Evolutionary conservation across 2,797 vertebrate genomes (phyloP).

Genomic region (Poeciliopsis paucimaculata): DNA sequence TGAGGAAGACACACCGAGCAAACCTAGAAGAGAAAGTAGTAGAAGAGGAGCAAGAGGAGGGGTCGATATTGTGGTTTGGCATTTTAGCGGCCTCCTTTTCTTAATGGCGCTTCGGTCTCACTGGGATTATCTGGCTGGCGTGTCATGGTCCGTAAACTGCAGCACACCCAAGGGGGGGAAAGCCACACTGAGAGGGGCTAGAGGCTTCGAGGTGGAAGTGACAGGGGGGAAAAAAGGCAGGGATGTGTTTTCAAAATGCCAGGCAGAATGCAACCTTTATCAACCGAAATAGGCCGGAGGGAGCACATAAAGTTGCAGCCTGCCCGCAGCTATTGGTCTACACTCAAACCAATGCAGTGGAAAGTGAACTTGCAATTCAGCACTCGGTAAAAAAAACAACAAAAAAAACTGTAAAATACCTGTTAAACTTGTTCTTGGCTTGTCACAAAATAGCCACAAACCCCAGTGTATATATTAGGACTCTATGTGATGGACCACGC

Average conservation of each 20-base stretch:
- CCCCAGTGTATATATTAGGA: not conserved
- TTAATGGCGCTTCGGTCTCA: constrained; percentile 62
- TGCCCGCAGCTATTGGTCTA: constrained; percentile 16
- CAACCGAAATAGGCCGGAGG: constrained; percentile 61
- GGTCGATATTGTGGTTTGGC: constrained; percentile 57
- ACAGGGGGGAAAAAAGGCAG: constrained; percentile 44
- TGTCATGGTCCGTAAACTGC: constrained; percentile 72
- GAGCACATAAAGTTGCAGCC: constrained; percentile 38
- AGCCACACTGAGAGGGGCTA: constrained; percentile 48
- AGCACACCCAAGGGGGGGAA: constrained; percentile 46
- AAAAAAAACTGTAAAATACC: not conserved
- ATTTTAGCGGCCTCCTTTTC: constrained; percentile 58
- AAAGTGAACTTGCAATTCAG: constrained; percentile 8
- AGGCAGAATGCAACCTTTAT: constrained; percentile 69
- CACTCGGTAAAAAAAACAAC: not conserved
- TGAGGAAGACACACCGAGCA: constrained; percentile 40
- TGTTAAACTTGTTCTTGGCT: not conserved
- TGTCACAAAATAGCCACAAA: not conserved
- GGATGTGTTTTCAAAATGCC: constrained; percentile 58
- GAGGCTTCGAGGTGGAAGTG: constrained; percentile 62
- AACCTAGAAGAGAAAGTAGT: constrained; percentile 23
- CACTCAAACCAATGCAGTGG: constrained; percentile 10
- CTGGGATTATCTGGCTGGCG: constrained; percentile 66
- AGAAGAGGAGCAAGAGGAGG: constrained; percentile 13
- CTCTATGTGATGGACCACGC: not conserved